Conservation (phyloP, 1,140 invertebrate species). For the Eurytemora carolleeae region DNA sequence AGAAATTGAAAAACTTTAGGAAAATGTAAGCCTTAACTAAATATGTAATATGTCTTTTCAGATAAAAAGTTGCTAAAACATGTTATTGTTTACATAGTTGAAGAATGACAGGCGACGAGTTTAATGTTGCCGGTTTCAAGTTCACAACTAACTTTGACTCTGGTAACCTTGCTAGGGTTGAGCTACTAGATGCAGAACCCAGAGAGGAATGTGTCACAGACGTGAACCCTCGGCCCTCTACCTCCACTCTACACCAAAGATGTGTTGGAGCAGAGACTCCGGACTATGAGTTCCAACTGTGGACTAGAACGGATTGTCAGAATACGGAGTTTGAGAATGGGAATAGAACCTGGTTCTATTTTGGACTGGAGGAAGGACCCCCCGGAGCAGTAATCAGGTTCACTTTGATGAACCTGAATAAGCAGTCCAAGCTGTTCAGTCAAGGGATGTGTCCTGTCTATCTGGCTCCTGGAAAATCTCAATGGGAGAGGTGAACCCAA, state of each 20-base stretch:
- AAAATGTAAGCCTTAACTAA: too few relatives aligned
- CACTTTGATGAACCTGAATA: constrained; percentile 68
- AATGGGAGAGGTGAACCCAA: constrained; percentile 56
- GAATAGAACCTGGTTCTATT: constrained; percentile 83
- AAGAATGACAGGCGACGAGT: too few relatives aligned
- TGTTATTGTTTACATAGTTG: too few relatives aligned
- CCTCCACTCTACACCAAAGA: constrained; percentile 19
- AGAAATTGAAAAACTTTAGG: too few relatives aligned
- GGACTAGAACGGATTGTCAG: constrained; percentile 70
- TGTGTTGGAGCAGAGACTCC: constrained; percentile 21
- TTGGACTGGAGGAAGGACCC: constrained; percentile 43
- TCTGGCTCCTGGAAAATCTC: constrained; percentile 39
- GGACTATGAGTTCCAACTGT: constrained; percentile 67
- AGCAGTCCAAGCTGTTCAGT: constrained; percentile 69
- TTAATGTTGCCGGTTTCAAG: constrained; percentile 31
- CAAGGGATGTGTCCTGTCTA: constrained; percentile 74
- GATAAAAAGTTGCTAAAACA: too few relatives aligned
- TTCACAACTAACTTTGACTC: constrained; percentile 69
- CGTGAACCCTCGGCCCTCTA: constrained; percentile 4
- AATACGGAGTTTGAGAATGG: constrained; percentile 72
- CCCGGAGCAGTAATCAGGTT: constrained; percentile 42
- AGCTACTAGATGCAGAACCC: constrained; percentile 25
- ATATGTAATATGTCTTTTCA: too few relatives aligned
- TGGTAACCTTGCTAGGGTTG: constrained; percentile 57
- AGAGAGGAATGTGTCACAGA: not conserved